These are phyloP conservation scores for Fragum sueziense DNA, from an alignment of 2,888 invertebrate genomes.

Conservation along the genomic window DNA sequence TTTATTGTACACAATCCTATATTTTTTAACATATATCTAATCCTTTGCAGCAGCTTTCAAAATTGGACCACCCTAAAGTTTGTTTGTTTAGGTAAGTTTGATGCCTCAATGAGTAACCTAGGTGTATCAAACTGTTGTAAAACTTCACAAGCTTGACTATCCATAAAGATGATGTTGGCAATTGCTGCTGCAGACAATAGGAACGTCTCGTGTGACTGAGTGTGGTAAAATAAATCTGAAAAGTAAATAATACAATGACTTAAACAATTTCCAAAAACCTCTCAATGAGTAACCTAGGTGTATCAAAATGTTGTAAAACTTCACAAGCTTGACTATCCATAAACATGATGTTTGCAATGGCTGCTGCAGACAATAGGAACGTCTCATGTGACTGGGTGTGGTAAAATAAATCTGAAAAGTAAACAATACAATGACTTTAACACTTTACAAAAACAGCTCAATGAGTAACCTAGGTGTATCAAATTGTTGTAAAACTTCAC, in stretches of 20 bases:
- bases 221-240: conserved; percentile 86
- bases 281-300: conserved; percentile 87
- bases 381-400: conserved; percentile 87
- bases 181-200: conserved; percentile 93
- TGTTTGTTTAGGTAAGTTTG: conserved; percentile 74
- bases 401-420: conserved; percentile 85
- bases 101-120: conserved; percentile 88
- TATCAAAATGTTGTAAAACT: conserved; percentile 82
- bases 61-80: conserved; percentile 93
- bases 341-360: conserved; percentile 94
- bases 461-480: conserved; percentile 86
- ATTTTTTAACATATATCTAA: no score
- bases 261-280: no score
- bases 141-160: conserved; percentile 87
- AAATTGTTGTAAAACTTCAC: conserved; percentile 84
- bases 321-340: conserved; percentile 89
- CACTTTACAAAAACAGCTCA: no score
- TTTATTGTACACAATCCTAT: no score
- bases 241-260: no score
- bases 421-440: no score
- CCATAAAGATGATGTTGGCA: conserved; percentile 93
- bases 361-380: conserved; percentile 92
- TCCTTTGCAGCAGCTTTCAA: no score
- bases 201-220: conserved; percentile 88
- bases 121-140: conserved; percentile 83